A percentile compares a stretch with the other conserved stretches of the same genome.
Conservation (phyloP, 2,888 invertebrate species). For the Alloplasta piceator region DNA sequence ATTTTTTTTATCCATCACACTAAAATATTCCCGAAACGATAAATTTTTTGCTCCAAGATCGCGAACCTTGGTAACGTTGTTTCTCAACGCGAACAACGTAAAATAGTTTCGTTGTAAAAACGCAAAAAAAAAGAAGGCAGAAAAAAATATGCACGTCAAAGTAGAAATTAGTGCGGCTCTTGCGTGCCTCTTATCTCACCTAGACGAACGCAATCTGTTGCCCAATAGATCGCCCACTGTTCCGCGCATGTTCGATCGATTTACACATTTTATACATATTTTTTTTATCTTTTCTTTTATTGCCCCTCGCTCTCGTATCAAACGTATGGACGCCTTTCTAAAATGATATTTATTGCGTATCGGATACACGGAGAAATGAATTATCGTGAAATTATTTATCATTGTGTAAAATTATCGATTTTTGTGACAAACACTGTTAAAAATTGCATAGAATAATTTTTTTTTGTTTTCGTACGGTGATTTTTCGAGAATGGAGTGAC, state of each 20-base stretch:
- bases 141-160: conserved; percentile 20
- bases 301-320: background rate
- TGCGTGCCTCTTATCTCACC: conserved; percentile 42
- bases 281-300: conserved; percentile 6
- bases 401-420: no score
- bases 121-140: background rate
- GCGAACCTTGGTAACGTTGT: conserved; percentile 21
- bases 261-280: conserved; percentile 33
- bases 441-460: no score
- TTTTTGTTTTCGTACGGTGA: no score
- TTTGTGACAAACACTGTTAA: no score
- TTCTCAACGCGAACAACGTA: conserved; percentile 19
- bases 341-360: conserved; percentile 5
- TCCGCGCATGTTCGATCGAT: conserved; percentile 58
- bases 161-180: background rate
- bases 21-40: background rate
- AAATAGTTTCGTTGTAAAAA: conserved; percentile 15
- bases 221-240: conserved; percentile 53
- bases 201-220: conserved; percentile 43
- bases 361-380: conserved; percentile 4
- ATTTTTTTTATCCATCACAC: background rate
- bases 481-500: no score
- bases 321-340: conserved; percentile 53
- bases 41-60: conserved; percentile 3
- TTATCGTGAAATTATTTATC: conserved; percentile 10